Base-by-base conservation (phyloP, 2,113 vertebrate species). In the Dissostichus mawsoni region DNA sequence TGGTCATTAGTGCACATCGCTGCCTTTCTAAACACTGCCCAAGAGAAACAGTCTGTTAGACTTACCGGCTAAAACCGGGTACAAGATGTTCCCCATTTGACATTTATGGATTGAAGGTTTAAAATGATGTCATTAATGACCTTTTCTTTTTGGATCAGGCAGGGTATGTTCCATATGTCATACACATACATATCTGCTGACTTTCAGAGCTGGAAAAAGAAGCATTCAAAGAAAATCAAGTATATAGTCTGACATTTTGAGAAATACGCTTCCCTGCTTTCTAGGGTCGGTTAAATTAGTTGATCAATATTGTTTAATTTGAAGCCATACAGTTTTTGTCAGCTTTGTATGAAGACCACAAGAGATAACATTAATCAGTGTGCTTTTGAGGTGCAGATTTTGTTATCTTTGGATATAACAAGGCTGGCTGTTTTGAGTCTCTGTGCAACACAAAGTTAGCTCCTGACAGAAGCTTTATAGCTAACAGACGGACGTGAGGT, bases 1-100 rank as follows among this genome's bases (percentile, higher is more conserved):
- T 18, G 56, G 9, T 12, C 59, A 59, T 86, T 63, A 78, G 20
- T 48, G 20, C 11, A 48, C 51, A 47, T 62, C 53, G 13, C 33
- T 62, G 57, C 36, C 8, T 6, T 20, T 65, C 29, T 69, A 63
- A 66, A 76, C n/a, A 25, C 50, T 13, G 11, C 8, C 25, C 8
- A 12, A 57, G 29, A 78, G 17, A 17, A 65, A 52, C n/a, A 71
- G 25, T 25, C n/a, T 48, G 25, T 55, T 69, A 44, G 5, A 72
- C 66, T 69, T 80, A 0, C 1, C 3, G 20, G 33, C 23, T 45
- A 76, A 55, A 69, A 48, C 51, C 5, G 1, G 65, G 12, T 20
- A 64, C 18, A 63, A 66, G 4, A 59, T 76, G 58, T 51, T 75
- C 25, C 48, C 11, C n/a, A 36, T 69, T 56, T 29, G 11, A 11